Conservation (phyloP, 1,140 invertebrate genomes). For the Microplitis mediator region DNA sequence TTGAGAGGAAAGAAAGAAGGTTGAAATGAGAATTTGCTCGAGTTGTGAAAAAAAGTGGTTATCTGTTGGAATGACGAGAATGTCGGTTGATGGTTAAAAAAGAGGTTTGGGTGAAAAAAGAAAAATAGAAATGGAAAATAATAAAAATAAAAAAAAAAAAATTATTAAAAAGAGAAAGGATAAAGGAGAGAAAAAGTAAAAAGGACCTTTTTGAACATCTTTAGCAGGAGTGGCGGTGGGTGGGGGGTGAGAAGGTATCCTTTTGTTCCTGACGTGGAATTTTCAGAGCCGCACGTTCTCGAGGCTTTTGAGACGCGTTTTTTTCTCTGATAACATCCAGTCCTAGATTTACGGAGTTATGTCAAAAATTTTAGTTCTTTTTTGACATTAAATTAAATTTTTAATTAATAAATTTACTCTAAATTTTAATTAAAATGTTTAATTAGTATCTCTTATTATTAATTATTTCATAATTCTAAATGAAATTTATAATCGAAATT, state of each 20-base stretch:
- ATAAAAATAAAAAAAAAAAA: neutral
- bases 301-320: too few relatives aligned
- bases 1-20: neutral
- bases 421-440: too few relatives aligned
- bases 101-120: neutral
- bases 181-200: too few relatives aligned
- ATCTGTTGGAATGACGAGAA: conserved; percentile 12
- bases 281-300: neutral
- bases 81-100: conserved; percentile 10
- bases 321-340: too few relatives aligned
- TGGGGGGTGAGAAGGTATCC: neutral
- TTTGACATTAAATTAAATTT: too few relatives aligned
- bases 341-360: too few relatives aligned
- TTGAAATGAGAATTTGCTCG: conserved; percentile 14
- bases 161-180: neutral
- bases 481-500: too few relatives aligned
- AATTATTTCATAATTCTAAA: too few relatives aligned
- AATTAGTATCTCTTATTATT: too few relatives aligned
- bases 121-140: neutral
- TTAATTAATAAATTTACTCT: too few relatives aligned
- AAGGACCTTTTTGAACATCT: conserved; percentile 16
- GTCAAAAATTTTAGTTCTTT: too few relatives aligned
- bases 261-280: neutral
- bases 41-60: neutral
- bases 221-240: neutral